Conservation (phyloP, 2,888 invertebrate species). For the Pseudanteris insignis region DNA sequence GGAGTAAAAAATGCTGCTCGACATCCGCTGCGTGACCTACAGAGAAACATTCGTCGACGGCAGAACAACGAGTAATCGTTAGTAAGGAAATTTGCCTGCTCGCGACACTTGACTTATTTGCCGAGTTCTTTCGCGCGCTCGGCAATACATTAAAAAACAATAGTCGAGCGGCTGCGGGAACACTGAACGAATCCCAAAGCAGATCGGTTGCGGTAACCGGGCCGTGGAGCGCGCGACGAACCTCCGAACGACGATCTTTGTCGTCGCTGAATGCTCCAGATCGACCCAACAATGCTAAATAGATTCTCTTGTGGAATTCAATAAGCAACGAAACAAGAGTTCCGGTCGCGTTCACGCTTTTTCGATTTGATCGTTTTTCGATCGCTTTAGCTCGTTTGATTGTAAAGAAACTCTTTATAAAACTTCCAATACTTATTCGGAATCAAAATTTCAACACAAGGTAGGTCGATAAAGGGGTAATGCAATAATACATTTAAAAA, state of each 20-base stretch:
- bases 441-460: too few relatives aligned
- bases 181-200: constrained; percentile 25
- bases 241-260: constrained; percentile 33
- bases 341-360: constrained; percentile 32
- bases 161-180: constrained; percentile 20
- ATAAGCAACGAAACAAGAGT: constrained; percentile 44
- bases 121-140: constrained; percentile 18
- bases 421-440: too few relatives aligned
- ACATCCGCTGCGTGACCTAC: constrained; percentile 8
- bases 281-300: constrained; percentile 51
- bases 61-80: too few relatives aligned
- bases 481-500: too few relatives aligned
- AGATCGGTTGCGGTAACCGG: constrained; percentile 17
- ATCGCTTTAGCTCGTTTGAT: constrained; percentile 4
- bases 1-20: too few relatives aligned
- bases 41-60: constrained; percentile 4
- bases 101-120: constrained; percentile 32
- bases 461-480: too few relatives aligned
- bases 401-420: too few relatives aligned
- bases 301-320: constrained; percentile 50
- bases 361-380: constrained; percentile 12
- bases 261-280: constrained; percentile 36
- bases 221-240: constrained; percentile 40
- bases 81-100: constrained; percentile 5
- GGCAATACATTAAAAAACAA: constrained; percentile 32